A percentile compares a stretch with the other conserved stretches of the same genome.
Evolutionary conservation across 2,797 vertebrate species (phyloP).

Genomic region (Tragelaphus oryx): DNA sequence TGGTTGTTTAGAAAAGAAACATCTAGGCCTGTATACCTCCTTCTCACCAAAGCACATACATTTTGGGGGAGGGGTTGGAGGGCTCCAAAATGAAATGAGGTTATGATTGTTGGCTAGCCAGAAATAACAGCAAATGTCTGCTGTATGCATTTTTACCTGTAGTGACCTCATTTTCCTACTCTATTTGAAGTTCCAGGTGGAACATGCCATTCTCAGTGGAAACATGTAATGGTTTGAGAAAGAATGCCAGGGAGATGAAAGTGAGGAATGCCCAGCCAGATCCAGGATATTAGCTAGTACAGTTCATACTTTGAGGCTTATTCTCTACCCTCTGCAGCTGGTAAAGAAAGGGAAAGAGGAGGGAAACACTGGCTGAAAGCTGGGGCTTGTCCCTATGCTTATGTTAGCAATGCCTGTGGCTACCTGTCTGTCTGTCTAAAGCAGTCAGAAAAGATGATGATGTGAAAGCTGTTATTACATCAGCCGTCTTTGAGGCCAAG

Average conservation of each 20-base stretch:
- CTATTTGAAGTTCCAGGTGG: not conserved
- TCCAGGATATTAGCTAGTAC: not conserved
- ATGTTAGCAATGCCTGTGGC: not conserved
- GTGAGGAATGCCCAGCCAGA: not conserved
- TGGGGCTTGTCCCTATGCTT: not conserved
- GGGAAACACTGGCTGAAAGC: not conserved
- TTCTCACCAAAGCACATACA: not conserved
- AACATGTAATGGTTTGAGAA: not conserved
- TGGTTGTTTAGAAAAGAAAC: not conserved
- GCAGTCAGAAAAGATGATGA: conserved; percentile 8
- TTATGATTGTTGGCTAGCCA: not conserved
- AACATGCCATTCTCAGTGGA: not conserved
- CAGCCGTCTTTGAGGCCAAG: not conserved
- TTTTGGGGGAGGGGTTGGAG: not conserved
- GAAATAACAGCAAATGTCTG: not conserved
- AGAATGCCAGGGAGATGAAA: not conserved
- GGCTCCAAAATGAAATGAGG: not conserved
- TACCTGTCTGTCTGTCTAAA: not conserved
- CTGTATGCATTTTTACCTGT: not conserved
- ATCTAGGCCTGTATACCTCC: not conserved
- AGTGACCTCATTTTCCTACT: not conserved
- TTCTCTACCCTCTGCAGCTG: not conserved
- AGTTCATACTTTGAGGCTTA: not conserved
- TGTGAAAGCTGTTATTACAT: not conserved
- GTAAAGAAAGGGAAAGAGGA: not conserved